A percentile compares a stretch with the other conserved stretches of the same genome.
phyloP scores from a whole-genome alignment of 2,113 vertebrate genomes.

The Stegostoma tigrinum region DNA sequence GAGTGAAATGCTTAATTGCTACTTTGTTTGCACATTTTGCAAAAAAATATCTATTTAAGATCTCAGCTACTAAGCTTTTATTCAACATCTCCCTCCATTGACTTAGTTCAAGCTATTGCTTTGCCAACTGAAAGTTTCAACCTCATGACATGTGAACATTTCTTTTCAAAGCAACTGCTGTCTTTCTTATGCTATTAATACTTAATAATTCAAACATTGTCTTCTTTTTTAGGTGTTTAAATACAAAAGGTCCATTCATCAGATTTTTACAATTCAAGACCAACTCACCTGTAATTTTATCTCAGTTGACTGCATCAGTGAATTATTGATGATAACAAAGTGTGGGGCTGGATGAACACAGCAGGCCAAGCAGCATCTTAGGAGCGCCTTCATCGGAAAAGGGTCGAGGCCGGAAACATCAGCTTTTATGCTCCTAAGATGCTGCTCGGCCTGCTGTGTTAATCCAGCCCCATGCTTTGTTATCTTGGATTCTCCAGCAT shows the following conservation, averaged over 20 bases:
- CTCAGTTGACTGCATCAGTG: neutral
- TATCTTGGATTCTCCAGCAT: no score
- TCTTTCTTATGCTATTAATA: neutral
- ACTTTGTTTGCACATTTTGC: neutral
- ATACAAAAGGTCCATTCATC: neutral
- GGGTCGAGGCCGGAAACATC: no score
- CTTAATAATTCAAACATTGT: neutral
- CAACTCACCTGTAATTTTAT: neutral
- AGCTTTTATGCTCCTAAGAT: no score
- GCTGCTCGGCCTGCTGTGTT: no score
- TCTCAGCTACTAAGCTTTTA: neutral
- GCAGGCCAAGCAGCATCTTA: no score
- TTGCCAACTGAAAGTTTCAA: neutral
- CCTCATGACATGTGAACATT: neutral
- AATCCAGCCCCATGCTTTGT: no score
- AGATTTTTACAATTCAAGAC: neutral
- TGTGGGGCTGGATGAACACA: no score
- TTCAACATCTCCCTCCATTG: neutral
- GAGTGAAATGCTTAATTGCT: neutral
- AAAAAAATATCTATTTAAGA: neutral
- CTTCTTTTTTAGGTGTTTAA: neutral
- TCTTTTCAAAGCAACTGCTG: neutral
- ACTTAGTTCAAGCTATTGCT: neutral
- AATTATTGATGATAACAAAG: no score
- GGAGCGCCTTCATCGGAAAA: no score